Base-by-base conservation (phyloP, 2,888 invertebrate genomes). In the Pasiphila rectangulata region DNA sequence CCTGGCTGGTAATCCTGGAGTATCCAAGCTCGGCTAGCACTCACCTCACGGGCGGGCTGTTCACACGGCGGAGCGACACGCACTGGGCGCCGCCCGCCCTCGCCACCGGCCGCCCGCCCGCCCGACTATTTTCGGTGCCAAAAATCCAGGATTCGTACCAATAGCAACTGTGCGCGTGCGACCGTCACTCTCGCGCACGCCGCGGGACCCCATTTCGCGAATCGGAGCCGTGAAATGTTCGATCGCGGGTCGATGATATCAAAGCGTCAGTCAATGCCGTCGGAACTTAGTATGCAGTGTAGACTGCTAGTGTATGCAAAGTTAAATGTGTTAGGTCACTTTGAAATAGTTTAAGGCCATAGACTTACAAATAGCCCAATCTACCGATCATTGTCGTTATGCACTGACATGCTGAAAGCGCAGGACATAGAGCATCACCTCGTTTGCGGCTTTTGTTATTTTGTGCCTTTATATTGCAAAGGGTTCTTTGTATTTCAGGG, bases 1-100 rank as follows among this genome's bases (percentile, higher is more conserved):
- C 51, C 50, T 43, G 55, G 47, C 13, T 25, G n/a, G n/a, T n/a
- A 16, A 30, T 23, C 43, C 67, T 72, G 71, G 71, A 72, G 79
- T 80, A 80, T 78, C 79, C 79, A 76, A 74, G 67, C 75, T 72
- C 56, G 24, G 61, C 61, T 25, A 35, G 59, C 63, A 79, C 82
- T 81, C 81, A 87, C 87, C 87, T 86, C 84, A 78, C 81, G 80
- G 75, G 79, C 87, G 86, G 82, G 87, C 81, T 87, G 75, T 87
- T 86, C 81, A 80, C 78, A 83, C 87, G 88, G 88, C 88, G 88
- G 88, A 88, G 88, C 88, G 88, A 80, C 88, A 80, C 87, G 87
- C 87, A 88, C 87, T 87, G 86, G 80, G 79, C 75, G 70, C 73
- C 72, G 74, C 76, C 79, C 78, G 76, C 79, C 79, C 79, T 71